These are phyloP conservation scores for Trichacis sp. DNA, from an alignment of 2,888 invertebrate genomes.

Conservation along the genomic window DNA sequence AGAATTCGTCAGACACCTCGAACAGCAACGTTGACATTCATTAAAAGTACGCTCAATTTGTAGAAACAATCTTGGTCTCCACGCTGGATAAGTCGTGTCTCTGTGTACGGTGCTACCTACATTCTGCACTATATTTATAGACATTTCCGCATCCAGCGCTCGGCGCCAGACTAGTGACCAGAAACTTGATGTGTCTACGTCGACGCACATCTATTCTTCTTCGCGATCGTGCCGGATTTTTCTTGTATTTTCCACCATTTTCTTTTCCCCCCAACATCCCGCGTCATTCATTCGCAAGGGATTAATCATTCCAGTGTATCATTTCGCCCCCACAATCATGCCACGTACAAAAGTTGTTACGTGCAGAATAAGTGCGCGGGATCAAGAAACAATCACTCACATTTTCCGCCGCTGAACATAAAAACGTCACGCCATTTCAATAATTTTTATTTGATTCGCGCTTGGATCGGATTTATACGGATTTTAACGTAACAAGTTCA, in stretches of 20 bases:
- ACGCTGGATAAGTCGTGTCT: conserved; percentile 19
- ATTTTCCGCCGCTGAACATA: background rate
- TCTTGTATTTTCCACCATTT: background rate
- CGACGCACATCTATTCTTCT: conserved; percentile 32
- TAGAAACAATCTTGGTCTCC: background rate
- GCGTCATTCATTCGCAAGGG: conserved; percentile 22
- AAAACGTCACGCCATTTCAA: background rate
- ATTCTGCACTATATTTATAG: conserved; percentile 57
- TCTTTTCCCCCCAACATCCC: conserved; percentile 9
- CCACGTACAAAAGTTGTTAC: background rate
- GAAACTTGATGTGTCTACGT: conserved; percentile 41
- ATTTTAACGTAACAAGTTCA: too few relatives aligned
- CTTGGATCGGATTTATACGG: too few relatives aligned
- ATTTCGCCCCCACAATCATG: background rate
- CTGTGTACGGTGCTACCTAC: conserved; percentile 38
- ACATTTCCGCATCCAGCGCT: conserved; percentile 55
- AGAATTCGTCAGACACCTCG: too few relatives aligned
- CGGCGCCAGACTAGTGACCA: conserved; percentile 44
- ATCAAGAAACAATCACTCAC: conserved; percentile 11
- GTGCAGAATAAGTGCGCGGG: conserved; percentile 34
- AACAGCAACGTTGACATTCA: too few relatives aligned
- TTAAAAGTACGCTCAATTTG: background rate
- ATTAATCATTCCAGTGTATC: conserved; percentile 25
- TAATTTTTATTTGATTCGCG: too few relatives aligned
- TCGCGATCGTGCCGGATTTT: conserved; percentile 18